Conservation (phyloP, 1,140 invertebrate genomes). For the Homalodisca vitripennis region DNA sequence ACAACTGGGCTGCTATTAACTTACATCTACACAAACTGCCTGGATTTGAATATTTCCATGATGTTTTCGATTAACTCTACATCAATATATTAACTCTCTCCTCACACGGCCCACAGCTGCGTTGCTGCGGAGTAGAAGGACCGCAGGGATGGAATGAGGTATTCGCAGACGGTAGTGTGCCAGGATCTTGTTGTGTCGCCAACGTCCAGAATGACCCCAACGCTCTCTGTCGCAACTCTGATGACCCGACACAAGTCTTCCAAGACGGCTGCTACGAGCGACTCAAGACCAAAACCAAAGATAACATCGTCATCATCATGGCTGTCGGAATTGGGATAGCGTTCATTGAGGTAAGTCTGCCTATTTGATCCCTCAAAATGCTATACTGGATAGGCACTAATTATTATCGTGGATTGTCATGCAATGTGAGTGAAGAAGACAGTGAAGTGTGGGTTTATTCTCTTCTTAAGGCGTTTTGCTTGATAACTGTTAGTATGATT, state of each 20-base stretch:
- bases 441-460: background rate
- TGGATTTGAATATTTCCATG: too few relatives aligned
- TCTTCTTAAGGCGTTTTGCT: background rate
- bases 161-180: slow-evolving; percentile 46
- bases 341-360: slow-evolving; percentile 56
- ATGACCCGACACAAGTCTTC: slow-evolving; percentile 44
- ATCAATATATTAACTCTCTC: too few relatives aligned
- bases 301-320: slow-evolving; percentile 57
- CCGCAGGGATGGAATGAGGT: slow-evolving; percentile 55
- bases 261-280: slow-evolving; percentile 53
- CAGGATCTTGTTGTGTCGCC: slow-evolving; percentile 44
- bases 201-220: slow-evolving; percentile 43
- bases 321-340: slow-evolving; percentile 65
- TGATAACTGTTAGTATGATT: background rate
- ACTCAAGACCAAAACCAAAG: slow-evolving; percentile 55
- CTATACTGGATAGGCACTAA: too few relatives aligned
- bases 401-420: too few relatives aligned
- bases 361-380: too few relatives aligned
- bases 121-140: slow-evolving; percentile 65
- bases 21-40: too few relatives aligned
- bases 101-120: too few relatives aligned
- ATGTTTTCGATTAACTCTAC: too few relatives aligned
- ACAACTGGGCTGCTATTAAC: too few relatives aligned
- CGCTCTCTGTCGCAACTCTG: slow-evolving; percentile 41
- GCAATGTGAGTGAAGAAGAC: too few relatives aligned